Conservation (phyloP, 2,113 vertebrate species). For the Chaetodon auriga region DNA sequence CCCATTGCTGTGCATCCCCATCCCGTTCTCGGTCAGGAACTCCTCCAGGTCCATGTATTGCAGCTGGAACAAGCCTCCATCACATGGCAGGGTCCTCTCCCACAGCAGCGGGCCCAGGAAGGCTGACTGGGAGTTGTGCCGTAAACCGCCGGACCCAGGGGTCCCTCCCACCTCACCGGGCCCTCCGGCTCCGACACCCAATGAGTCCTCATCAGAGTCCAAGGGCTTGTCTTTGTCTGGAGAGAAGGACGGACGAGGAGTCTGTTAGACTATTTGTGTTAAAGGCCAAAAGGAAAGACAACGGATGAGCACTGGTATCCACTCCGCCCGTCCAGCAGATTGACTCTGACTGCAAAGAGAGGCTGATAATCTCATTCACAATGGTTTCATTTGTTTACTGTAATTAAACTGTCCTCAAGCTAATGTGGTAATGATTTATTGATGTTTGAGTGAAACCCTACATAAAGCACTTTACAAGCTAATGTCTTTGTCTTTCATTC, state of each 20-base stretch:
- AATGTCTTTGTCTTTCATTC: neutral
- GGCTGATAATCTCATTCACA: neutral
- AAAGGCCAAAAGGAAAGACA: too few species aligned
- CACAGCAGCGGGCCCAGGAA: slow-evolving; percentile 87
- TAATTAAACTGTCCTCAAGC: slow-evolving; percentile 11
- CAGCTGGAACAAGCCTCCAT: slow-evolving; percentile 86
- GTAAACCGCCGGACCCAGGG: slow-evolving; percentile 67
- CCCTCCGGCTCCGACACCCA: slow-evolving; percentile 36
- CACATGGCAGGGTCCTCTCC: slow-evolving; percentile 86
- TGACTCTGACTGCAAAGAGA: neutral
- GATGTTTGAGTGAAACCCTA: neutral
- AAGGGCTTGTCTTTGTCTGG: slow-evolving; percentile 85
- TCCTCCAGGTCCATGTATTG: slow-evolving; percentile 90
- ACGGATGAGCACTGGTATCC: too few species aligned
- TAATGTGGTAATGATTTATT: slow-evolving; percentile 1
- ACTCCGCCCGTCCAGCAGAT: too few species aligned
- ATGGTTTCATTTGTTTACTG: slow-evolving; percentile 1
- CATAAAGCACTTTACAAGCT: slow-evolving; percentile 2
- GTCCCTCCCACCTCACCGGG: slow-evolving; percentile 57
- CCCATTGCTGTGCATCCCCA: slow-evolving; percentile 84
- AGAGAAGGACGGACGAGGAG: neutral
- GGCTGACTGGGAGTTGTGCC: slow-evolving; percentile 82
- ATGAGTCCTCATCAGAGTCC: slow-evolving; percentile 83
- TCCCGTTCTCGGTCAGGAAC: slow-evolving; percentile 87
- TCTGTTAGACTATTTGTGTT: neutral